Conservation (phyloP, 2,888 invertebrate species). For the Abrostola triplasia region DNA sequence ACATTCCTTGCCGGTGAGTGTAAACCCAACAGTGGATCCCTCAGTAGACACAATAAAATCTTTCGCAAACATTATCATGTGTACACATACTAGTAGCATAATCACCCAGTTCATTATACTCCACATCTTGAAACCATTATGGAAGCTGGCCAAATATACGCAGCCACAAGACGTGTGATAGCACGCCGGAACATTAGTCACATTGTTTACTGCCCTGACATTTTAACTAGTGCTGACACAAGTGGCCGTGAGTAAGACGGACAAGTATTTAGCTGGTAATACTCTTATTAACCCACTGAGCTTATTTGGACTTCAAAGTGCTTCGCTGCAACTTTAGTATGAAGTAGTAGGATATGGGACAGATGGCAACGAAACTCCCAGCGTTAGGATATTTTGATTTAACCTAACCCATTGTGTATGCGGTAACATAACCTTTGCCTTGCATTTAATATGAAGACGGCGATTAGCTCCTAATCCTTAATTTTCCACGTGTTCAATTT, state of each 20-base stretch:
- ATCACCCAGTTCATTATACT: constrained; percentile 51
- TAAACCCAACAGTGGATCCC: not conserved
- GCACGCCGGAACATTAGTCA: constrained; percentile 54
- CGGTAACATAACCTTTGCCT: no score
- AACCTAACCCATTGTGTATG: no score
- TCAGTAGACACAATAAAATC: constrained; percentile 9
- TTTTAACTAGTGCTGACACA: constrained; percentile 33
- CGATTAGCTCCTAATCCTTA: no score
- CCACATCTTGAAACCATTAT: constrained; percentile 48
- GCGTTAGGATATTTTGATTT: no score
- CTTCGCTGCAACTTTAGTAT: no score
- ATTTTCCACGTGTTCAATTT: no score
- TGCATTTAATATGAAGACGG: no score
- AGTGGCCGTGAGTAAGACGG: not conserved
- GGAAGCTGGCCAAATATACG: constrained; percentile 62
- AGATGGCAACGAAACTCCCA: no score
- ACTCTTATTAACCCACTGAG: not conserved
- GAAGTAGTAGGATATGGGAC: no score
- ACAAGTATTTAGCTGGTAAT: not conserved
- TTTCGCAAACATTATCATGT: not conserved
- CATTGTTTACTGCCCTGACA: constrained; percentile 56
- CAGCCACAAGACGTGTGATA: constrained; percentile 49
- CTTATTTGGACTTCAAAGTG: no score
- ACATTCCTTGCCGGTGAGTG: no score
- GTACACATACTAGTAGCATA: constrained; percentile 11